phyloP scores from a whole-genome alignment of 2,797 vertebrate genomes.

The Lindbergichthys nudifrons region DNA sequence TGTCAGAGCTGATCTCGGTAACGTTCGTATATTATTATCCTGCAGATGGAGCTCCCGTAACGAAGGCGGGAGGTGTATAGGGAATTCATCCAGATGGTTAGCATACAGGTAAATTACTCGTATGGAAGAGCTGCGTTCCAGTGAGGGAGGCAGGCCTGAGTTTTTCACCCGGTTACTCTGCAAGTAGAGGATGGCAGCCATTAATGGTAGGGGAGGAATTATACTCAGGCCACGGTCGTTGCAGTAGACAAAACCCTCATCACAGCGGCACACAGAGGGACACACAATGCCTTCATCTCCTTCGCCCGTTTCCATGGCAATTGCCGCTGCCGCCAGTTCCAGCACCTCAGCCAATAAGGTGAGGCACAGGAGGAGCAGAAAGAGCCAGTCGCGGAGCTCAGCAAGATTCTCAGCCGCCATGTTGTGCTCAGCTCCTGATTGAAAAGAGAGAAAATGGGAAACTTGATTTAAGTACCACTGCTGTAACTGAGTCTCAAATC shows the following conservation, averaged over 20 bases:
- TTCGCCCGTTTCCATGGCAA: slow-evolving; percentile 84
- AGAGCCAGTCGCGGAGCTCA: slow-evolving; percentile 93
- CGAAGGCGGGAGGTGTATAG: slow-evolving; percentile 90
- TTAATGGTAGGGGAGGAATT: slow-evolving; percentile 90
- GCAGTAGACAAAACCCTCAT: slow-evolving; percentile 95
- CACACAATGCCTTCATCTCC: slow-evolving; percentile 87
- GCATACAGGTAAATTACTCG: slow-evolving; percentile 94
- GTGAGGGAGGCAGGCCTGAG: slow-evolving; percentile 87
- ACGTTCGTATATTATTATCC: slow-evolving; percentile 94
- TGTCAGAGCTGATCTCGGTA: slow-evolving; percentile 89
- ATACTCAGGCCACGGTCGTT: slow-evolving; percentile 93
- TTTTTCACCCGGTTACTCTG: slow-evolving; percentile 96
- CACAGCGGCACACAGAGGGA: slow-evolving; percentile 93
- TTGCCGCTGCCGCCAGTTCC: slow-evolving; percentile 86
- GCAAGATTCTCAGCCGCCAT: slow-evolving; percentile 86
- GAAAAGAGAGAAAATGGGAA: slow-evolving; percentile 58
- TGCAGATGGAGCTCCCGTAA: slow-evolving; percentile 95
- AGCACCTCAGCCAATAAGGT: slow-evolving; percentile 92
- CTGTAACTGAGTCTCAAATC: slow-evolving; percentile 17
- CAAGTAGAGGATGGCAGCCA: slow-evolving; percentile 95
- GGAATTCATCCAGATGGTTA: slow-evolving; percentile 93
- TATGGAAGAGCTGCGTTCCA: slow-evolving; percentile 87
- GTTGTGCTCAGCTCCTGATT: slow-evolving; percentile 65
- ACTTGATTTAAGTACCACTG: slow-evolving; percentile 44
- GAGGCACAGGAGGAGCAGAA: slow-evolving; percentile 91